Base-by-base conservation (phyloP, 1,140 invertebrate genomes). In the Nasonia longicornis region DNA sequence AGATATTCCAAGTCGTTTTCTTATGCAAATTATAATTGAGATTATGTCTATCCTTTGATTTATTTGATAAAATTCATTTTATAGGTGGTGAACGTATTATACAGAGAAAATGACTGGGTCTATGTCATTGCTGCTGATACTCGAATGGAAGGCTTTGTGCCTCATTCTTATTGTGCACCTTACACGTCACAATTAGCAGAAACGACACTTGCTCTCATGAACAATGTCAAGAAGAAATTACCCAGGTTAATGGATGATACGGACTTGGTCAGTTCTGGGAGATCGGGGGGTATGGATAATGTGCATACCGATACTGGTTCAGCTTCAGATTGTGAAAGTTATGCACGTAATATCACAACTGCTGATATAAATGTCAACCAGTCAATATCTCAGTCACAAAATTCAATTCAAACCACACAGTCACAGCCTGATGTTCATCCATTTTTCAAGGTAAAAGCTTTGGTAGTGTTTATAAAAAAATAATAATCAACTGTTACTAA, bases 61-160 rank as follows among this genome's bases (percentile, higher is more conserved):
- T 42, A 42, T 42, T 63, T 67, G 26, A 67, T 29, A 0, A 67
- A 29, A 67, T 81, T 80, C 58, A 77, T 78, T 83, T 81, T 80
- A 20, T 88, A 96, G 92, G 94, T 97, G 85, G 97, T 98, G 1
- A 97, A 97, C 91, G 95, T 98, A 77, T 90, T 98, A 77, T 98
- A 98, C 89, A 92, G 97, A 85, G 97, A 98, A 89, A 98, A 98
- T 88, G 97, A 98, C 87, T 98, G 97, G 97, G 96, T 98, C 1
- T 98, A 98, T 91, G 96, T 98, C 0, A 97, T 98, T 87, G 94
- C 96, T 2, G 95, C 96, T 71, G 95, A 96, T 81, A 96, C 95
- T 42, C 91, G 96, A 77, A 94, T 96, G 88, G 97, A 98, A 91
- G 97, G 97, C 2, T 99, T 98, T 86, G 97, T 98, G 84, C 97